Base-by-base conservation (phyloP, 2,797 vertebrate genomes). In the Discoglossus pictus region DNA sequence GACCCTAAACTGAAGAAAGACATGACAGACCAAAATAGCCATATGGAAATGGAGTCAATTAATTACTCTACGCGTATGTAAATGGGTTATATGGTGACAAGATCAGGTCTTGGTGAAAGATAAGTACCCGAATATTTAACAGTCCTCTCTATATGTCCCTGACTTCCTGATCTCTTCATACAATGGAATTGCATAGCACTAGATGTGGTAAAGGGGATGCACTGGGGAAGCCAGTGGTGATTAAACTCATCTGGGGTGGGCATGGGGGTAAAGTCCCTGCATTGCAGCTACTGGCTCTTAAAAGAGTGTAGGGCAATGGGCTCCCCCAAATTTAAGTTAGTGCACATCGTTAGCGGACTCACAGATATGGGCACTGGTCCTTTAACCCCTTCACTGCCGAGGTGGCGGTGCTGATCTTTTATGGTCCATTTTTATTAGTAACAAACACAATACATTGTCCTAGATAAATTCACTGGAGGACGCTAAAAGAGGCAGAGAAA, bases 161-260 rank as follows among this genome's bases (percentile, higher is more conserved):
- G 18, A 51, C 51, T 2, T 43, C 36, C 52, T 64, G 61, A 64
- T 50, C 46, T 43, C 38, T 36, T 51, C 25, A 51, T 36, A 59
- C 36, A 59, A 59, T 44, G 46, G 53, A 59, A 71, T 71, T 71
- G 68, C 68, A 71, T 71, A 71, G 68, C 46, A 24, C 44, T 71
- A 27, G 68, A 58, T 38, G 58, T 43, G 51, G 27, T 24, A 56
- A 12, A 48, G 34, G n/a, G 51, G 13, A 51, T 51, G 15, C 20
- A 39, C 17, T 13, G 47, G 35, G 44, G 52, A 58, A 35, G 42
- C 12, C 39, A 38, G 16, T 21, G 17, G 16, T 20, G 11, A 25
- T 20, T 13, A 51, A 59, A 23, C 9, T 25, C 38, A 12, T 15
- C 27, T 6, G 6, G 4, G 55, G 8, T 12, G 46, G 46, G 6